A percentile compares a stretch with the other conserved stretches of the same genome.
Evolutionary conservation across 2,113 vertebrate species (phyloP).

Genomic region (Neotoma lepida): DNA sequence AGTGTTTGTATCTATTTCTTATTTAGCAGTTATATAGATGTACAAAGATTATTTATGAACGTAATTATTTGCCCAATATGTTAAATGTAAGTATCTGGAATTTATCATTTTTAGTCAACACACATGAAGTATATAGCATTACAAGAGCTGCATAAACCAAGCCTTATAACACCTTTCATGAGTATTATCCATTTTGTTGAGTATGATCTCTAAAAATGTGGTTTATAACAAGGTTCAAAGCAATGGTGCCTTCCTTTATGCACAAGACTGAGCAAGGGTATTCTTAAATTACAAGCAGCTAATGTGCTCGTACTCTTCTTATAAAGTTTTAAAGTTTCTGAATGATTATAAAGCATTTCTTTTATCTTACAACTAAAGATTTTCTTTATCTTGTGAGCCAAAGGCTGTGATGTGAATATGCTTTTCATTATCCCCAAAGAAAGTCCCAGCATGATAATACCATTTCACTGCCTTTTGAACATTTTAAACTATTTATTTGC

Average conservation of each 20-base stretch:
- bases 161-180: background rate
- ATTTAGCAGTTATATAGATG: background rate
- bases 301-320: background rate
- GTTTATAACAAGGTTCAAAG: slow-evolving; percentile 1
- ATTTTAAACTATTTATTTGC: background rate
- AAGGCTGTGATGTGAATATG: background rate
- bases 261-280: background rate
- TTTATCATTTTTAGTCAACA: slow-evolving; percentile 10
- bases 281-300: background rate
- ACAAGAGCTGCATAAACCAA: slow-evolving; percentile 7
- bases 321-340: slow-evolving; percentile 1
- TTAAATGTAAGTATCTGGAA: background rate
- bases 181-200: background rate
- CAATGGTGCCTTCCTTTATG: background rate
- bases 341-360: background rate
- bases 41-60: background rate
- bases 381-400: background rate
- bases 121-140: background rate
- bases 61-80: background rate
- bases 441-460: slow-evolving; percentile 3
- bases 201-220: background rate
- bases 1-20: background rate
- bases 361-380: background rate
- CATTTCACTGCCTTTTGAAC: slow-evolving; percentile 43
- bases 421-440: background rate